Evolutionary conservation across 2,888 invertebrate genomes (phyloP), one percentile per base, ranked within the genome.

Genomic region (Cataglyphis livida): DNA sequence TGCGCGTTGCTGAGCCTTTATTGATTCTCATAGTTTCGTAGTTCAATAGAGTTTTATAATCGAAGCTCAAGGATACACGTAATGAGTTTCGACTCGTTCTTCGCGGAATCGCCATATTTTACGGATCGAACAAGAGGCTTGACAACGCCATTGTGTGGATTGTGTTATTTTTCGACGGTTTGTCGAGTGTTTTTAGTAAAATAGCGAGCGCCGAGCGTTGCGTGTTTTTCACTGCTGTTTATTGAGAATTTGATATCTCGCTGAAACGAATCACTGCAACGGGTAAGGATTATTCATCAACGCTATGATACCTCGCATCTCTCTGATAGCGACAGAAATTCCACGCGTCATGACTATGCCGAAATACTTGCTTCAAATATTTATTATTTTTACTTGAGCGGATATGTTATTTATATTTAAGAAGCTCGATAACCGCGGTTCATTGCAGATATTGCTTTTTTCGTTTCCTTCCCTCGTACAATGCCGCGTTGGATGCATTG

Each of bases 121-220:
- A 65, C 65, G 54, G 82, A 84, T 87, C 84, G 85, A 84, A 86
- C 82, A 65, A 83, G 83, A 83, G 76, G 83, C 18, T 54, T 59
- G 86, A 86, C 78, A 90, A 90, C 92, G 92, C 92, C 92, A 92
- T 92, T 92, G 86, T 88, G 84, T 83, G 85, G 64, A 86, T 89
- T 81, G 79, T 66, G 41, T 25, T 81, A 73, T 62, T 84, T 59
- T 44, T 66, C 51, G 48, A 54, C 44, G 32, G 18, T 48, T 61
- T 62, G 12, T 9, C n/a, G n/a, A 18, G 57, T 41, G 44, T 59
- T 61, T 41, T 44, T 28, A 51, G 28, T 32, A 61, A 68, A 57
- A 54, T 1, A 35, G 3, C 21, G 48, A 51, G 32, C 6, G 12
- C 0, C 25, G 1, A 15, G 21, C 12, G 0, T 65, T 12, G 28